These are phyloP conservation scores for Micropoecilia bifurca DNA, from an alignment of 2,797 vertebrate genomes.

Conservation along the genomic window DNA sequence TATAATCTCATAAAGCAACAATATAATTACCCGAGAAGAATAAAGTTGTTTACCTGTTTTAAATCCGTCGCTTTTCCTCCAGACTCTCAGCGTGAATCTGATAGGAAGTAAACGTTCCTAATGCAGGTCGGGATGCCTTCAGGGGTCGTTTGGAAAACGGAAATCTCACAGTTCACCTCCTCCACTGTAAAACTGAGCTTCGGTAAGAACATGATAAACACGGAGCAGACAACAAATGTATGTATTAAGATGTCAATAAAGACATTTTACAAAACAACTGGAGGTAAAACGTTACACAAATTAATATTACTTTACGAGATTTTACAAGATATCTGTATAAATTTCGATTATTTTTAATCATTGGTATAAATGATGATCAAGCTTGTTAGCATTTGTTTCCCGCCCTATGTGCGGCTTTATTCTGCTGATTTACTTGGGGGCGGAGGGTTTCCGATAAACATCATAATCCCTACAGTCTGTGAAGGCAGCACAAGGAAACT, in stretches of 20 bases:
- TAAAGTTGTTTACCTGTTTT: neutral
- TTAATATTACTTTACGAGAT: neutral
- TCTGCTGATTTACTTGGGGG: too few species aligned
- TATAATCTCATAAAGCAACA: neutral
- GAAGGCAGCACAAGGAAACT: conserved; percentile 16
- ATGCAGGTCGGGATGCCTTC: neutral
- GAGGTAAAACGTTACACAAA: neutral
- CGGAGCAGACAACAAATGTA: neutral
- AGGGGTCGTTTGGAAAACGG: neutral
- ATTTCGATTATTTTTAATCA: neutral
- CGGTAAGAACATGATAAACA: neutral
- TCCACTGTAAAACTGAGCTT: neutral
- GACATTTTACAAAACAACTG: neutral
- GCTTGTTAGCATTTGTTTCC: neutral
- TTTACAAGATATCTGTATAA: neutral
- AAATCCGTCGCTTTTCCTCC: neutral
- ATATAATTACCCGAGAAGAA: neutral
- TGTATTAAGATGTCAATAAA: neutral
- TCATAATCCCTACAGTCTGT: neutral
- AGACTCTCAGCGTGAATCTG: neutral
- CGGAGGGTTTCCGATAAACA: accelerated
- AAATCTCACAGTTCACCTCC: neutral
- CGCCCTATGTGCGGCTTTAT: accelerated
- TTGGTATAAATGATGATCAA: neutral
- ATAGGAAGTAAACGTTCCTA: neutral